Evolutionary conservation across 2,888 invertebrate species (phyloP).

Genomic region (Archaeoteleia sp.): DNA sequence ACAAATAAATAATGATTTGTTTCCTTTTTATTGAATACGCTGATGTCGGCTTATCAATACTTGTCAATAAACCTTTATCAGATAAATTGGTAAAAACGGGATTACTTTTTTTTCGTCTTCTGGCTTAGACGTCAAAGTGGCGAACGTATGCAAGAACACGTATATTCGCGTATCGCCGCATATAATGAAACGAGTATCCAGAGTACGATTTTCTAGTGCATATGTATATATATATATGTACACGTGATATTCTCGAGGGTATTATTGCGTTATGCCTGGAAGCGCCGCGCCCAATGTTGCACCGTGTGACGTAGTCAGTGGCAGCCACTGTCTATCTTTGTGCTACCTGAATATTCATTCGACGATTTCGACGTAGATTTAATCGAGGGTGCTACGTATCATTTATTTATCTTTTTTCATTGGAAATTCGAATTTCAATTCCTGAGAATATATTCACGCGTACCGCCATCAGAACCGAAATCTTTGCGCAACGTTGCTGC

Average conservation of each 20-base stretch:
- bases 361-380: slow-evolving; percentile 11
- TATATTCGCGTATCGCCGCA: too few relatives aligned
- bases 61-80: too few relatives aligned
- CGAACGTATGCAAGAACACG: too few relatives aligned
- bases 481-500: too few relatives aligned
- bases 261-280: slow-evolving; percentile 20
- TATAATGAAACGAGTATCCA: slow-evolving; percentile 7
- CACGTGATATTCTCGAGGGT: slow-evolving; percentile 2
- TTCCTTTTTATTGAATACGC: too few relatives aligned
- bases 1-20: too few relatives aligned
- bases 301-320: slow-evolving; percentile 10
- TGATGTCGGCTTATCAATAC: too few relatives aligned
- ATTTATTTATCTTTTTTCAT: slow-evolving; percentile 8
- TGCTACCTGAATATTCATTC: slow-evolving; percentile 24
- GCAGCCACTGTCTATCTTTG: slow-evolving; percentile 5
- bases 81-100: too few relatives aligned
- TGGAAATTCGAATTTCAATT: slow-evolving; percentile 12
- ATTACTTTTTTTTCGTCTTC: too few relatives aligned
- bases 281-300: slow-evolving; percentile 15
- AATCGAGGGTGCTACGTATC: slow-evolving; percentile 17
- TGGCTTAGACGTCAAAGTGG: too few relatives aligned
- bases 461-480: too few relatives aligned
- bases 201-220: slow-evolving; percentile 11
- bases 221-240: not conserved
- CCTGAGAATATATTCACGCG: too few relatives aligned